Evolutionary conservation across 2,113 vertebrate species (phyloP).

Genomic region (Callopanchax toddi): DNA sequence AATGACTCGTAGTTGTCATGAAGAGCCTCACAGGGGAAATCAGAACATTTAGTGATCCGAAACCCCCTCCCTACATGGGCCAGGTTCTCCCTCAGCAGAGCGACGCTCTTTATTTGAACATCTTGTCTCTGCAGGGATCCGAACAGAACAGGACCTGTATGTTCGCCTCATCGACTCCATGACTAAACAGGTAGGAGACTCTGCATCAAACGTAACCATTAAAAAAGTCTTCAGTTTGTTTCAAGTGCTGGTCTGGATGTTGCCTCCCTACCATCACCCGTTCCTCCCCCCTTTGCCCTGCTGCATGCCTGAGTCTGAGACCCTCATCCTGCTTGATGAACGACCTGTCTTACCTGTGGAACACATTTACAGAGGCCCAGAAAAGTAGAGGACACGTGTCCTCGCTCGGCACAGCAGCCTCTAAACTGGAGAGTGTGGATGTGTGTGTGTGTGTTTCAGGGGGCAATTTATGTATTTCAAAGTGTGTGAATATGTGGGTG

Average conservation of each 20-base stretch:
- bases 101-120: slow-evolving; percentile 22
- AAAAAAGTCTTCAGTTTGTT: slow-evolving; percentile 18
- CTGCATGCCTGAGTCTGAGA: slow-evolving; percentile 70
- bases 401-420: slow-evolving; percentile 61
- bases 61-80: slow-evolving; percentile 2
- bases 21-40: slow-evolving; percentile 36
- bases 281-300: slow-evolving; percentile 1
- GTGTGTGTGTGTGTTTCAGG: neutral
- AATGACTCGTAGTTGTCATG: slow-evolving; percentile 7
- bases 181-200: slow-evolving; percentile 90
- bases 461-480: neutral
- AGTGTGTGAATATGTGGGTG: slow-evolving; percentile 43
- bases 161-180: slow-evolving; percentile 97
- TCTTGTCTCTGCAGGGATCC: slow-evolving; percentile 80
- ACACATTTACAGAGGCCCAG: slow-evolving; percentile 76
- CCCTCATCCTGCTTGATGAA: slow-evolving; percentile 75
- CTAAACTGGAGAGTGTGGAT: slow-evolving; percentile 15
- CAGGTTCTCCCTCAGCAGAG: slow-evolving; percentile 21
- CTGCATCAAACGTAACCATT: slow-evolving; percentile 9
- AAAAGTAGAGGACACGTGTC: slow-evolving; percentile 77
- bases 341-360: slow-evolving; percentile 80
- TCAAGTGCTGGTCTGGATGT: slow-evolving; percentile 28
- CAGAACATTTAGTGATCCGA: slow-evolving; percentile 15
- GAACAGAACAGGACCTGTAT: slow-evolving; percentile 96
- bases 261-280: neutral